phyloP scores from a whole-genome alignment of 92 coral and sea anemone genomes.

The Diadumene lineata region DNA sequence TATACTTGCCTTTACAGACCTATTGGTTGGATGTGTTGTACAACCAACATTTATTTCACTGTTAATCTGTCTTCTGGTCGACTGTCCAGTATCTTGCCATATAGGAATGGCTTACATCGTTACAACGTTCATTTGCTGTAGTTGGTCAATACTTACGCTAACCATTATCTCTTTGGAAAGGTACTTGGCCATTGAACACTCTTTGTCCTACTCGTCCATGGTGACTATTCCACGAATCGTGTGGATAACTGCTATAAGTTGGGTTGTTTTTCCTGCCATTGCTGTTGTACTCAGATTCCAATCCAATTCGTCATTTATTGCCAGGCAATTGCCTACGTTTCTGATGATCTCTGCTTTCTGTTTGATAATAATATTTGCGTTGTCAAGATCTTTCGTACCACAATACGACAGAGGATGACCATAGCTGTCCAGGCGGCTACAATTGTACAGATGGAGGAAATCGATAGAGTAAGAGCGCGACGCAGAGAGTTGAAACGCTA shows the following conservation, averaged over 20 bases:
- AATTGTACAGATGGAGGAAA: neutral
- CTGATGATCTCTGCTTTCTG: neutral
- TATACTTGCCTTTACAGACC: neutral
- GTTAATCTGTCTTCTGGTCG: neutral
- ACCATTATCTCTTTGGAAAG: constrained; percentile 2
- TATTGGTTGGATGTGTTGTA: neutral
- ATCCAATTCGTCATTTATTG: neutral
- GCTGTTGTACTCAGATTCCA: neutral
- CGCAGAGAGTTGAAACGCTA: neutral
- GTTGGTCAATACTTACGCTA: neutral
- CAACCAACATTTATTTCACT: neutral
- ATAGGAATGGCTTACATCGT: neutral
- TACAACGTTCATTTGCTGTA: neutral
- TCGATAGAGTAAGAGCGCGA: neutral
- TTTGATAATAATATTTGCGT: neutral
- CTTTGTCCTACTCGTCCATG: neutral
- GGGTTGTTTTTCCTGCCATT: neutral
- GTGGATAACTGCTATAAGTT: no score
- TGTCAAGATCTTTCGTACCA: neutral
- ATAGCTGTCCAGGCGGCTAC: neutral
- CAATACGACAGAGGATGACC: neutral
- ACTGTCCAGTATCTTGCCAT: neutral
- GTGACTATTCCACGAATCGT: neutral
- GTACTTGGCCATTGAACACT: constrained; percentile 18
- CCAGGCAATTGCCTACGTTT: neutral